These are phyloP conservation scores for Aphelinus atriplicis DNA, from an alignment of 1,140 invertebrate species.

Conservation along the genomic window DNA sequence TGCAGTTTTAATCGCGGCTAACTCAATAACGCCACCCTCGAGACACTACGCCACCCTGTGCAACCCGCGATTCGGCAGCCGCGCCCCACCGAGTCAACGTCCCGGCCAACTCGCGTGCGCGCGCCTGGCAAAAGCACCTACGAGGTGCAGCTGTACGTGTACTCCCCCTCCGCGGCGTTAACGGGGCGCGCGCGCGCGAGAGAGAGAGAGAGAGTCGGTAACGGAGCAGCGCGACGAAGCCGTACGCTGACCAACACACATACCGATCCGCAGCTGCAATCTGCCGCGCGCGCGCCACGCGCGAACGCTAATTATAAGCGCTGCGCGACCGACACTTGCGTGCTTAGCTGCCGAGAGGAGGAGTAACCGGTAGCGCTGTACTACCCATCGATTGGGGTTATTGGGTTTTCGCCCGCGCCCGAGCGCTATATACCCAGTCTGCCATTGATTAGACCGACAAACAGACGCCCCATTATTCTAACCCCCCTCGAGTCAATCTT, in stretches of 20 bases:
- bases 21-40: not conserved
- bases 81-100: conserved; percentile 13
- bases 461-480: no score
- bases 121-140: not conserved
- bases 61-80: not conserved
- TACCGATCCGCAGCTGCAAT: no score
- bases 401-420: no score
- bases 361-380: no score
- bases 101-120: conserved; percentile 4
- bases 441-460: no score
- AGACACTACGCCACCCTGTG: no score
- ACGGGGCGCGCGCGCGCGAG: no score
- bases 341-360: no score
- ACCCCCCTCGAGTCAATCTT: no score
- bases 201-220: conserved; percentile 17
- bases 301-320: not conserved
- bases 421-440: no score
- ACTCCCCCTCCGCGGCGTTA: not conserved
- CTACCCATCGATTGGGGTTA: no score
- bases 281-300: not conserved
- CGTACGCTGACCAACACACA: not conserved
- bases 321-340: not conserved
- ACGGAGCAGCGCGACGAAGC: conserved; percentile 14
- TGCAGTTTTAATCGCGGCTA: not conserved
- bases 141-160: not conserved